These are phyloP conservation scores for Momotus momota DNA, from an alignment of 2,797 vertebrate genomes.

Conservation along the genomic window DNA sequence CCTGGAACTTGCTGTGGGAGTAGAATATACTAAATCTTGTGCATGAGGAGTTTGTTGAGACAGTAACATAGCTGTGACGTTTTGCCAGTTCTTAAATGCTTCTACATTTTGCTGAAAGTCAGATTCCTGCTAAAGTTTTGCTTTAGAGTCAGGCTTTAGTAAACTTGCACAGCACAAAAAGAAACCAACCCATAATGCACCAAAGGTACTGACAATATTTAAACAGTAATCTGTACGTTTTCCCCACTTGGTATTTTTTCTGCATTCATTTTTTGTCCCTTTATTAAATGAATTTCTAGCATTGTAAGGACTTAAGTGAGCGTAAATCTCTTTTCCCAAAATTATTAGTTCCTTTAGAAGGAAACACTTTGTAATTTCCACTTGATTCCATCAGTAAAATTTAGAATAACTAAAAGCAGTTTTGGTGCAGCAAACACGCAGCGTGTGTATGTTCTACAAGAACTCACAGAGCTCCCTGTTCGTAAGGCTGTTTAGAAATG, in stretches of 20 bases:
- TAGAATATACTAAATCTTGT: slow-evolving; percentile 78
- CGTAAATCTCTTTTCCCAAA: slow-evolving; percentile 66
- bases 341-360: slow-evolving; percentile 54
- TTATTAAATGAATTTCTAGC: slow-evolving; percentile 50
- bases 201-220: slow-evolving; percentile 67
- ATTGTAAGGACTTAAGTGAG: slow-evolving; percentile 52
- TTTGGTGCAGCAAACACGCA: slow-evolving; percentile 71
- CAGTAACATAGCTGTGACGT: slow-evolving; percentile 75
- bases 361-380: slow-evolving; percentile 54
- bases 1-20: slow-evolving; percentile 73
- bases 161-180: slow-evolving; percentile 70
- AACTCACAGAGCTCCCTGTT: slow-evolving; percentile 64
- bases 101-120: slow-evolving; percentile 71
- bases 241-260: slow-evolving; percentile 26
- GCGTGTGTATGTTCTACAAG: slow-evolving; percentile 63
- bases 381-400: slow-evolving; percentile 57
- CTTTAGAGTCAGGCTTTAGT: slow-evolving; percentile 67
- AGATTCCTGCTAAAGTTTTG: slow-evolving; percentile 64
- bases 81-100: slow-evolving; percentile 79
- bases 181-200: slow-evolving; percentile 49
- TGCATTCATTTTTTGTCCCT: slow-evolving; percentile 54
- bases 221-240: slow-evolving; percentile 32
- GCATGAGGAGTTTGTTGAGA: slow-evolving; percentile 79
- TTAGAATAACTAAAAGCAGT: slow-evolving; percentile 41
- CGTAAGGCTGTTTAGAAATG: slow-evolving; percentile 71